Base-by-base conservation (phyloP, 2,888 invertebrate species). In the Amiota minor region DNA sequence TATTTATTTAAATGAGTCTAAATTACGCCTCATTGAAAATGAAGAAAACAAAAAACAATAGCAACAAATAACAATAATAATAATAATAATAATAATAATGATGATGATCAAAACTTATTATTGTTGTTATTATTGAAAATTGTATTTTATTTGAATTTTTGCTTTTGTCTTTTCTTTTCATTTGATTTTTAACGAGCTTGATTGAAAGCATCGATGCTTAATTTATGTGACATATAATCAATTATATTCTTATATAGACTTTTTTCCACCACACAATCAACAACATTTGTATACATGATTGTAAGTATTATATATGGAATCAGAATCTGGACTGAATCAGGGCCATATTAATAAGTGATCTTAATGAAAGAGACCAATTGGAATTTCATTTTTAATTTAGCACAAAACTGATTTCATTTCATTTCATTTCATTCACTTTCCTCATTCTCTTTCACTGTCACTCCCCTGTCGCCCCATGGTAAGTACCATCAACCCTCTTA, bases 1-100 rank as follows among this genome's bases (percentile, higher is more conserved):
- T 85, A 84, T 83, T 82, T 85, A 87, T 86, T 87, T 87, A 86
- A 86, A 86, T 86, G 87, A 87, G 86, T 86, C 85, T 86, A 87
- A 86, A 86, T 86, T 86, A 86, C 85, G 83, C 77, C 84, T 86
- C 87, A 86, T 86, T 87, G 86, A 87, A 87, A 86, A 79, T 79
- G 35, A 35, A 35, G 6, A 23, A 23, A 23, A 23, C 1, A 3
- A 23, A 35, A 35, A 35, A 35, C 35, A 35, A 35, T 35, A 35
- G 35, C 35, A 35, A 35, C 35, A 35, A 35, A 35, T 35, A 35
- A n/a, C n/a, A n/a, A 35, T 35, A 23, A 23, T 23, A 23, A 23
- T 14, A 23, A 49, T 67, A 50, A 49, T 23, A 35, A 35, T 6
- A 35, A 35, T 35, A 35, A 35, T 35, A 35, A 35, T 35, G 6